A percentile compares a stretch with the other conserved stretches of the same genome.
phyloP scores from a whole-genome alignment of 1,140 invertebrate species.

The Sycobia sp. region DNA sequence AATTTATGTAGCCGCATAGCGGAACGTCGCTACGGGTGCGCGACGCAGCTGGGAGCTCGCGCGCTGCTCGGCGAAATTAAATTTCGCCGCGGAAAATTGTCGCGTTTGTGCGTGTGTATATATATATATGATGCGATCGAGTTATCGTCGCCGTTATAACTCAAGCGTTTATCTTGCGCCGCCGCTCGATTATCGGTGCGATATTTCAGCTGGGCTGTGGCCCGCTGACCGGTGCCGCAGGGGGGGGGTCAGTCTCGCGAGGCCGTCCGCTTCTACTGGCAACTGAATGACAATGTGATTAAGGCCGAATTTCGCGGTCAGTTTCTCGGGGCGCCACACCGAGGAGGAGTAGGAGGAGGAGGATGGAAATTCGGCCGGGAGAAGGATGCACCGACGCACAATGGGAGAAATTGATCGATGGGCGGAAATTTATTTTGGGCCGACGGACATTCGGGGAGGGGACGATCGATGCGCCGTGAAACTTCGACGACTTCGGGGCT shows the following conservation, averaged over 20 bases:
- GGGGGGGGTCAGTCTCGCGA: neutral
- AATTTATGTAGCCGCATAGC: conserved; percentile 6
- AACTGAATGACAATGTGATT: conserved; percentile 21
- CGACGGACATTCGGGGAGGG: too few relatives aligned
- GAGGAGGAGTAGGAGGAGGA: neutral
- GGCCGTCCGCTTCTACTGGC: too few relatives aligned
- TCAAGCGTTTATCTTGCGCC: conserved; percentile 16
- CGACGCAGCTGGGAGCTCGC: neutral
- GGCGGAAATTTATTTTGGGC: too few relatives aligned
- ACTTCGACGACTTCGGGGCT: too few relatives aligned
- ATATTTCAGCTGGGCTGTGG: conserved; percentile 16
- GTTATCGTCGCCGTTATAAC: conserved; percentile 21
- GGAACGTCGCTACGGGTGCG: neutral
- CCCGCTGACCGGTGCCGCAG: too few relatives aligned
- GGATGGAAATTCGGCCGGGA: neutral
- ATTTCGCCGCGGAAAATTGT: conserved; percentile 31
- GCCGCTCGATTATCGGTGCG: conserved; percentile 3
- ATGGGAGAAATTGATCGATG: neutral
- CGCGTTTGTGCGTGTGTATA: too few relatives aligned
- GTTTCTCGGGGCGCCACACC: neutral
- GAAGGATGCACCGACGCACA: neutral
- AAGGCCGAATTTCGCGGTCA: conserved; percentile 22
- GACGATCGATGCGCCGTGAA: too few relatives aligned
- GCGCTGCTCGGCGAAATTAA: too few relatives aligned
- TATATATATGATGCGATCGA: conserved; percentile 24